These are phyloP conservation scores for Xiphydria camelus DNA, from an alignment of 2,888 invertebrate species.

Conservation along the genomic window DNA sequence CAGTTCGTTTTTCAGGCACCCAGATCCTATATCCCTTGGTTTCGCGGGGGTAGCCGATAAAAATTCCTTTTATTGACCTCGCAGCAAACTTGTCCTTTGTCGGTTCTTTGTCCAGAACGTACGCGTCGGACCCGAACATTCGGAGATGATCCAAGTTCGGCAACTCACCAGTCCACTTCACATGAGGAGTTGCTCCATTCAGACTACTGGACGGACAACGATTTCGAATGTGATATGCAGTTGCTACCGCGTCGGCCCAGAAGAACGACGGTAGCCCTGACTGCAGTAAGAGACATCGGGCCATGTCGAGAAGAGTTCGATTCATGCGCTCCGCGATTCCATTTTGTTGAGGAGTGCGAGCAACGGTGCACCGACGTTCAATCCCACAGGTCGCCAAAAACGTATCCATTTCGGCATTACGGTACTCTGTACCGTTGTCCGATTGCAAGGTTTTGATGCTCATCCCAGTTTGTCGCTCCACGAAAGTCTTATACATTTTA, in stretches of 20 bases:
- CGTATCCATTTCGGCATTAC: constrained; percentile 22
- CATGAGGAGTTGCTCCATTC: constrained; percentile 20
- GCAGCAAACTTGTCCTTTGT: constrained; percentile 9
- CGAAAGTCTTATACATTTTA: constrained; percentile 6
- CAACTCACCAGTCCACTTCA: constrained; percentile 16
- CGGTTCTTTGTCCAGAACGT: constrained; percentile 9
- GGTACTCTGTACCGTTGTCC: constrained; percentile 20
- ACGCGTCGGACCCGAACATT: no score
- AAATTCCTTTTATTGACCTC: constrained; percentile 8
- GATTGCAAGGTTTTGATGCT: constrained; percentile 18
- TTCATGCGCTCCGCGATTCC: constrained; percentile 37
- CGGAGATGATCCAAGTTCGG: constrained; percentile 12
- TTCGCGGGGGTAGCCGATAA: constrained; percentile 10
- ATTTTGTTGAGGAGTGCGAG: constrained; percentile 36
- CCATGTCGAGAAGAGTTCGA: constrained; percentile 32
- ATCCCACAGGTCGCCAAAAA: no score
- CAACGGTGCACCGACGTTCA: constrained; percentile 22
- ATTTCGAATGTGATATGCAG: constrained; percentile 33
- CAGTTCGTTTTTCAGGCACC: constrained; percentile 7
- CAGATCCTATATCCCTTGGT: constrained; percentile 17
- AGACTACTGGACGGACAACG: constrained; percentile 23
- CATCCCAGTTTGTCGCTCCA: constrained; percentile 14
- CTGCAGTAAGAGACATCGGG: constrained; percentile 30
- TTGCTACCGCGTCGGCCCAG: constrained; percentile 39
- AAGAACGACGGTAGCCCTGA: constrained; percentile 21